Base-by-base conservation (phyloP, 2,797 vertebrate genomes). In the Pithecia hirsuta region DNA sequence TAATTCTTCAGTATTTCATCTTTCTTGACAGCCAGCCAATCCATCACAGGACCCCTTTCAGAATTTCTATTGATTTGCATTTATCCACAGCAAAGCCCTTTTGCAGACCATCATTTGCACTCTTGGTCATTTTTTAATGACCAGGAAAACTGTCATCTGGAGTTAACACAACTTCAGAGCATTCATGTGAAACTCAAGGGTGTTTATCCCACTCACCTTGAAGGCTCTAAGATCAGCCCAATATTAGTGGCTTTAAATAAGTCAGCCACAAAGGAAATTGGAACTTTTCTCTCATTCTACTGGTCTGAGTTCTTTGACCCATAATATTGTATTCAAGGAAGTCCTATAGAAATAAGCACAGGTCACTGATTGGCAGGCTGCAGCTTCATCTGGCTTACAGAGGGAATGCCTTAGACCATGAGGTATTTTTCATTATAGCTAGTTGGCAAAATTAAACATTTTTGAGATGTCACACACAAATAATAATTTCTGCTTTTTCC, bases 41-140 rank as follows among this genome's bases (percentile, higher is more conserved):
- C 91, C 44, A 89, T 92, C 93, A 44, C 39, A 57, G 50, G 80
- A 22, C 59, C 44, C 75, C 67, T 95, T 97, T 97, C 95, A 95
- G 97, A 95, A 97, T 95, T 94, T 92, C 41, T 97, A 96, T 97
- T 95, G 96, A 97, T 97, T 96, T 92, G 78, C 67, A 95, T 96
- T 91, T 96, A 92, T 96, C 89, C 48, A 92, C 15, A 82, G 64
- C 44, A 79, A 46, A 95, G n/a, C 46, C 94, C 95, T 89, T 95
- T 97, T 97, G 79, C 41, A 95, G 59, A 92, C 93, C 78, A 94
- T 96, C 78, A 44, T 57, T 96, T 0, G 3, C 36, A 9, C 83
- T 89, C 52, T 92, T 19, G 33, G 72, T 95, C 78, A 95, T 95
- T 95, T 95, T 95, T 95, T 96, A 96, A 90, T 75, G 92, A 93